Base-by-base conservation (phyloP, 2,113 vertebrate species). In the Engystomops pustulosus region DNA sequence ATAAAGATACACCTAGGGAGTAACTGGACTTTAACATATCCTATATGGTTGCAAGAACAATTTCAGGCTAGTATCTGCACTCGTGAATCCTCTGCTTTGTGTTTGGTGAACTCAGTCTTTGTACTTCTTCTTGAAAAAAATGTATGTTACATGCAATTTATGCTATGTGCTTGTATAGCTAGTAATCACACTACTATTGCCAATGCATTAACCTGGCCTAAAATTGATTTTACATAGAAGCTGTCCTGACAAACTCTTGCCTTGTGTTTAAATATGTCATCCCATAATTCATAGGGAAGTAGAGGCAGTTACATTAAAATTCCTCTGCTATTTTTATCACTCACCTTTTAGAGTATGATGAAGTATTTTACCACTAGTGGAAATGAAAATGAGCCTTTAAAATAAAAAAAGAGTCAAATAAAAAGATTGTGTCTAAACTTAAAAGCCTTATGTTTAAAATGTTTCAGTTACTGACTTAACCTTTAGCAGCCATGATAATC, bases 401-500 rank as follows among this genome's bases (percentile, higher is more conserved):
- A 45, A 4, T 8, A 60, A 3, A 51, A n/a, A 53, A 65, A 44
- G 5, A 15, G 18, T 81, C 71, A 44, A 75, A n/a, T 69, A 87
- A 84, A 87, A 84, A 80, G 12, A 1, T 76, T 23, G 81, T 88
- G 88, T 84, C 86, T 88, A 87, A 62, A 85, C 82, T 81, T 85
- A 90, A 85, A 83, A 3, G 3, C 55, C 38, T 87, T 49, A 68
- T 84, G 36, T 84, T 79, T 85, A 88, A 84, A 89, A 90, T 84
- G 87, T 53, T 84, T 4, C 82, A 87, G 68, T 80, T 89, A 87
- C 87, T 77, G 30, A 87, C 83, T 34, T 89, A 91, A 91, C 88
- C 87, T 93, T 91, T 91, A 87, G 88, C 85, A 89, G 23, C 53
- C 88, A 68, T 87, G 86, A 75, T 89, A 88, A 88, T 89, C 86